Evolutionary conservation across 2,113 vertebrate genomes (phyloP).

Genomic region (Phainopepla nitens): DNA sequence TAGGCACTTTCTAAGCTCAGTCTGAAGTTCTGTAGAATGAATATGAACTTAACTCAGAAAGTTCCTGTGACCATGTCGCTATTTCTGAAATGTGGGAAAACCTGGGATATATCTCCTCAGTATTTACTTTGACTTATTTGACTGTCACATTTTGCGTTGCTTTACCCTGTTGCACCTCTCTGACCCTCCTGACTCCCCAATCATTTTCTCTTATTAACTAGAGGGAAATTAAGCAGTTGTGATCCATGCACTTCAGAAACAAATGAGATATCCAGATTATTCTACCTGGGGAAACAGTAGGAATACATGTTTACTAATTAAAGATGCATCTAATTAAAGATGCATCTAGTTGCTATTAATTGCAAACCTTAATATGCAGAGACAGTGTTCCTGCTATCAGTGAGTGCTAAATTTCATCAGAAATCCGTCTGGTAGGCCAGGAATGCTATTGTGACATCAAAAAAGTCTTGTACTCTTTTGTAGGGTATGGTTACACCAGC

Average conservation of each 20-base stretch:
- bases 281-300: background rate
- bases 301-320: background rate
- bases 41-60: background rate
- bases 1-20: background rate
- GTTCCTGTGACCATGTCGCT: background rate
- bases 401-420: background rate
- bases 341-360: background rate
- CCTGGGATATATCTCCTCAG: background rate
- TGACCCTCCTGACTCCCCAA: rapidly evolving
- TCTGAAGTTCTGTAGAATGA: background rate
- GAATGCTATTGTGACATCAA: rapidly evolving
- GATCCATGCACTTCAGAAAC: background rate
- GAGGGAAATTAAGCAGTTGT: background rate
- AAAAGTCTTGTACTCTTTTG: background rate
- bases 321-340: background rate
- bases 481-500: background rate
- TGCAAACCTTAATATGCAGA: background rate
- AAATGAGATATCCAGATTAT: background rate
- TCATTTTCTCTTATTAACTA: background rate
- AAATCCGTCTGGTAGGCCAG: background rate
- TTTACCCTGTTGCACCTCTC: rapidly evolving
- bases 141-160: background rate
- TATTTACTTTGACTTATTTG: background rate
- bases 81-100: background rate
- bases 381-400: background rate